phyloP scores from a whole-genome alignment of 2,113 vertebrate species.

The Prietella phreatophila region DNA sequence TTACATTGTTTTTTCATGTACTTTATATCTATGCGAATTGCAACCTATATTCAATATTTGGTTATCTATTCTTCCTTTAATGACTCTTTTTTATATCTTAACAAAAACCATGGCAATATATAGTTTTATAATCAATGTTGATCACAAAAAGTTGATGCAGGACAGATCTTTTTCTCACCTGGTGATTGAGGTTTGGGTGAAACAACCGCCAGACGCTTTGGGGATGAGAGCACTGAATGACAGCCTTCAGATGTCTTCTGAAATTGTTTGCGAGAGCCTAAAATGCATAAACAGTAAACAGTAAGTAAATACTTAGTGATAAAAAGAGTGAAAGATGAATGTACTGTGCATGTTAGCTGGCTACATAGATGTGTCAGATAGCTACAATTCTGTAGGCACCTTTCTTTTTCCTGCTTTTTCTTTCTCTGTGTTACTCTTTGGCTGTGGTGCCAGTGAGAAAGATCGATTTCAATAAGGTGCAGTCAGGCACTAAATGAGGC shows the following conservation, averaged over 20 bases:
- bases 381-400: not conserved
- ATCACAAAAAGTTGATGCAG: not conserved
- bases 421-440: not conserved
- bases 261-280: slow-evolving; percentile 78
- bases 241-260: slow-evolving; percentile 77
- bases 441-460: slow-evolving; percentile 1
- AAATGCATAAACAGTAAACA: slow-evolving; percentile 15
- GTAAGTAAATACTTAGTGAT: not conserved
- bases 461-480: slow-evolving; percentile 54
- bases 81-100: not conserved
- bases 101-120: not conserved
- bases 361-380: not conserved
- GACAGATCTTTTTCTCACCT: slow-evolving; percentile 68
- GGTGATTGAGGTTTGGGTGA: slow-evolving; percentile 79
- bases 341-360: slow-evolving; percentile 1
- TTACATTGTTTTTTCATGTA: not conserved
- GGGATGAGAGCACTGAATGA: slow-evolving; percentile 75
- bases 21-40: not conserved
- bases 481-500: slow-evolving; percentile 46
- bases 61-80: not conserved
- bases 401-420: not conserved
- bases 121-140: not conserved
- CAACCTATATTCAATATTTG: not conserved
- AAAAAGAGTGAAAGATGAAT: not conserved
- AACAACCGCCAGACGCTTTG: slow-evolving; percentile 74